A percentile compares a stretch with the other conserved stretches of the same genome.
Evolutionary conservation across 2,113 vertebrate genomes (phyloP).

Genomic region (Murina feae): DNA sequence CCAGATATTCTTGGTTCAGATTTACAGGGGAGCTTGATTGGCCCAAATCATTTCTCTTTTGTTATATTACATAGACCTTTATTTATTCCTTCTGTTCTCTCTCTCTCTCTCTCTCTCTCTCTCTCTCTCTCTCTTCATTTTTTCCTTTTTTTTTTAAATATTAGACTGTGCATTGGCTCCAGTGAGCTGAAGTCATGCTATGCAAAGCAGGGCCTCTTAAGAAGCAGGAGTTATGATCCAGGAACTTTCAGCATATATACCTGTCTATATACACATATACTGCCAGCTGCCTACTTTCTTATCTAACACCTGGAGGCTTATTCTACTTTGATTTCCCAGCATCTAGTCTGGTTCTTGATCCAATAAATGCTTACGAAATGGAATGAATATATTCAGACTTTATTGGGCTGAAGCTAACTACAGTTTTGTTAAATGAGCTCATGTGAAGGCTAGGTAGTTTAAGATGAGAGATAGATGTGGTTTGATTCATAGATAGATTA

Average conservation of each 20-base stretch:
- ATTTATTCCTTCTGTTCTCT: neutral
- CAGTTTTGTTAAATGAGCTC: neutral
- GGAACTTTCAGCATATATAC: neutral
- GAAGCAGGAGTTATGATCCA: neutral
- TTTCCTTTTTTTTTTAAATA: neutral
- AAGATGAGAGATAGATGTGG: neutral
- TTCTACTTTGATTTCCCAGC: neutral
- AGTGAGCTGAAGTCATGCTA: neutral
- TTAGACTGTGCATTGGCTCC: neutral
- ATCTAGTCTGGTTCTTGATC: neutral
- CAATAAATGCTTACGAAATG: neutral
- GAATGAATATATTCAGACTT: neutral
- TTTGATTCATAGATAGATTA: neutral
- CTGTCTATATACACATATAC: neutral
- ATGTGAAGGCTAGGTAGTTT: neutral
- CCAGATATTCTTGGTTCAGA: conserved; percentile 16
- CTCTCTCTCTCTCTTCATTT: no score
- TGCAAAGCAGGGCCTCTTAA: neutral
- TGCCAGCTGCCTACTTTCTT: neutral
- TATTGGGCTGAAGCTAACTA: neutral
- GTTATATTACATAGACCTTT: neutral
- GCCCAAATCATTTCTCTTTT: conserved; percentile 10
- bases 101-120: neutral
- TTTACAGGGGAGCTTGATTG: conserved; percentile 1
- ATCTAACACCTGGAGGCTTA: neutral